Evolutionary conservation across 2,797 vertebrate species (phyloP), one percentile per base, ranked within the genome.

Genomic region (Enteromius viviparus): DNA sequence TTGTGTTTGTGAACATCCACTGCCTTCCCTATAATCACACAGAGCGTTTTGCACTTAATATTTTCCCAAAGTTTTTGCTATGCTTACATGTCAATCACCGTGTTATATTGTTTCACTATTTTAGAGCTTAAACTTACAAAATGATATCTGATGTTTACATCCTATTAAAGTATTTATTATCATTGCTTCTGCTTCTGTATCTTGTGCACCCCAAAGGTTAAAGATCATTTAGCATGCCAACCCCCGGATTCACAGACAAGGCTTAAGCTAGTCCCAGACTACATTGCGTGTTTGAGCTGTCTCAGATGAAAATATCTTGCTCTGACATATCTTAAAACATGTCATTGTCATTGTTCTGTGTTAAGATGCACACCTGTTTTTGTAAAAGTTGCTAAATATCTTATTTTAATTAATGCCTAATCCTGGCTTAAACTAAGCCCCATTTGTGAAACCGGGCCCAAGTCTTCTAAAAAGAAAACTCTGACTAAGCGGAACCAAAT

Each of bases 1-100:
- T 66, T 53, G 81, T 76, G 60, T 34, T 76, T 75, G 60, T 79
- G 68, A 82, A 78, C 64, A 69, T 83, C 15, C 29, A 68, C 49
- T 80, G 47, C 29, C 71, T 32, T 45, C 62, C 60, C 40, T 76
- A 26, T 76, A 72, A 49, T 58, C 49, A n/a, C 51, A 76, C 53
- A 62, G 45, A 82, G 76, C n/a, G 51, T 65, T 84, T 86, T 65
- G 75, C 77, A 86, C 78, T 83, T 83, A 21, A 51, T 75, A 71
- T 47, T 76, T 76, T 66, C n/a, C 80, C 58, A 76, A 82, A 76
- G 70, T 76, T 82, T 82, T 66, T 65, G 69, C 80, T 53, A 55
- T 65, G 58, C 71, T 75, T 72, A 60, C 12, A 74, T 65, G 55
- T 81, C 55, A 65, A 15, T 66, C 70, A 29, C 9, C 0, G 40